Base-by-base conservation (phyloP, 1,140 invertebrate species). In the Lepidurus apus region DNA sequence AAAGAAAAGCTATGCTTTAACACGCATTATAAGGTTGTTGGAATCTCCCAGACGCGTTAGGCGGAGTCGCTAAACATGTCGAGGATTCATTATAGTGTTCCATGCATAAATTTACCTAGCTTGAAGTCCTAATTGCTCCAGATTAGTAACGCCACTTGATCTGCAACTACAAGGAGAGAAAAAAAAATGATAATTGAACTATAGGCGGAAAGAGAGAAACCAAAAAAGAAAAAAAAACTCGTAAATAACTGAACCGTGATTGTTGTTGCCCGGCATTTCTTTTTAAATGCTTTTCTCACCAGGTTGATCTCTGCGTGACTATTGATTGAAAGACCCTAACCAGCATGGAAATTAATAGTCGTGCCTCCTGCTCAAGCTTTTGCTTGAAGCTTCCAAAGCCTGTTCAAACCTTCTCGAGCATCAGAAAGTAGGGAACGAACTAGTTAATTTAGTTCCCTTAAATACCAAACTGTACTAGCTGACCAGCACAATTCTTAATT, bases 81-180 rank as follows among this genome's bases (percentile, higher is more conserved):
- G 53, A 65, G 53, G 53, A 65, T 65, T 65, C 53, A 65, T 65
- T 65, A 65, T 65, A 65, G 53, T 7, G 21, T 13, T 65, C 21
- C 53, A 65, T 65, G 53, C 53, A 65, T 65, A 65, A 65, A 65
- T 65, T 65, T 65, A 65, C 53, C 53, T 65, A 21, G 53, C 53
- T 65, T 65, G 53, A 65, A 65, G 21, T 65, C 53, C 53, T 65
- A 65, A 65, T 65, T 65, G 53, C 53, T 65, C 53, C 53, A 65
- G 53, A 65, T 65, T 65, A 65, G 53, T 65, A 65, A 65, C 53
- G 53, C 53, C 53, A 65, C 53, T 65, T 65, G 53, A 65, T 65
- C 53, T 65, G 53, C 13, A 21, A 21, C 21, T 21, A 3, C 34
- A 34, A 34, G 34, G 34, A n/a, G 53, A 65, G 21, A 65, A 8